Conservation (phyloP, 2,888 invertebrate genomes). For the Sphaerophoria taeniata region DNA sequence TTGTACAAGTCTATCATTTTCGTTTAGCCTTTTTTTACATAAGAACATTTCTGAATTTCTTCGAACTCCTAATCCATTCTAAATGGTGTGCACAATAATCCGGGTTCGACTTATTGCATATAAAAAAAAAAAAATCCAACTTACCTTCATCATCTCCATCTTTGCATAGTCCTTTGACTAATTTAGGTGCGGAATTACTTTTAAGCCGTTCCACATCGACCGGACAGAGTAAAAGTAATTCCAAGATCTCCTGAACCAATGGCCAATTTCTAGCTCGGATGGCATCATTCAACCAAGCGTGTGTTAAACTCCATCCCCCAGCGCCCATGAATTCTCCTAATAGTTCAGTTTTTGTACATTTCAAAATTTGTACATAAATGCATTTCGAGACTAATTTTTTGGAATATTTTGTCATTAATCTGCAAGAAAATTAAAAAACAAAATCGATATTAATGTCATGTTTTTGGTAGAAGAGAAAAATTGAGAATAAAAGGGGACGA, state of each 20-base stretch:
- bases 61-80: too few relatives aligned
- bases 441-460: too few relatives aligned
- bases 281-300: slow-evolving; percentile 95
- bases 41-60: too few relatives aligned
- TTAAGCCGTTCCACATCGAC: slow-evolving; percentile 95
- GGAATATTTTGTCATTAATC: slow-evolving; percentile 97
- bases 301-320: slow-evolving; percentile 96
- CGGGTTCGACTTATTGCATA: too few relatives aligned
- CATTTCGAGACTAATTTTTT: slow-evolving; percentile 98
- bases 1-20: too few relatives aligned
- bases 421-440: slow-evolving; percentile 83
- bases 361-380: slow-evolving; percentile 96
- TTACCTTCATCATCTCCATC: slow-evolving; percentile 92
- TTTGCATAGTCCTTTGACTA: slow-evolving; percentile 94
- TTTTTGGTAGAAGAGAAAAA: neutral
- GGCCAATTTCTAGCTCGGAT: slow-evolving; percentile 93
- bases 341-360: slow-evolving; percentile 92
- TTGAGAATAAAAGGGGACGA: too few relatives aligned
- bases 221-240: slow-evolving; percentile 92
- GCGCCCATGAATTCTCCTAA: slow-evolving; percentile 94
- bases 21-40: too few relatives aligned
- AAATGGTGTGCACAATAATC: too few relatives aligned
- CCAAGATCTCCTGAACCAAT: slow-evolving; percentile 92
- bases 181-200: slow-evolving; percentile 95
- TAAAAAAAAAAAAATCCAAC: slow-evolving; percentile 77